Percentiles rank a stretch among this genome's conserved stretches.
phyloP scores from a whole-genome alignment of 2,113 vertebrate species.

The Alaudala cheleensis region DNA sequence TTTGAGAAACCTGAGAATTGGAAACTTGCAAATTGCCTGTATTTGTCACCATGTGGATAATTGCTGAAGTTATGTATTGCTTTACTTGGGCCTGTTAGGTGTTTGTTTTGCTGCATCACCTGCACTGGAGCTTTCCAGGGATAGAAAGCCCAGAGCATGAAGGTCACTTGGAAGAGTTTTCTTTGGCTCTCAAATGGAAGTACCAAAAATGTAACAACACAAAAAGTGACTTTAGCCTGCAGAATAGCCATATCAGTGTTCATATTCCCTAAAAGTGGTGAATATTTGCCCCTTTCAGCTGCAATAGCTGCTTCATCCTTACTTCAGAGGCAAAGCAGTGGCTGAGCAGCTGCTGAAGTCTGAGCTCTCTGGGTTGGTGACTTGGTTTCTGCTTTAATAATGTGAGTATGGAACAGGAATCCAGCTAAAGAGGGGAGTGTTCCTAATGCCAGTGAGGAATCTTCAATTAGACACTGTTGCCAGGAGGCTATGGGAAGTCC shows the following conservation, averaged over 20 bases:
- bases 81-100: not conserved
- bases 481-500: not conserved
- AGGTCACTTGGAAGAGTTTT: not conserved
- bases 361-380: not conserved
- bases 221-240: not conserved
- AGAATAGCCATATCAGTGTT: not conserved
- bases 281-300: not conserved
- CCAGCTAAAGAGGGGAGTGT: too few species aligned
- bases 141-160: not conserved
- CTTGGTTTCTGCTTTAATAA: not conserved
- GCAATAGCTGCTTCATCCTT: not conserved
- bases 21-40: not conserved
- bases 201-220: not conserved
- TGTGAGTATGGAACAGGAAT: not conserved
- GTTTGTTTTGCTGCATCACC: not conserved
- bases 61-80: not conserved
- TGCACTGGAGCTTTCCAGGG: not conserved
- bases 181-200: not conserved
- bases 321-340: not conserved
- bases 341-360: accelerated
- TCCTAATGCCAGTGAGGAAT: not conserved
- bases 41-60: not conserved
- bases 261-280: not conserved
- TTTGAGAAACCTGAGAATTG: not conserved
- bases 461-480: not conserved